phyloP scores from a whole-genome alignment of 2,113 vertebrate genomes.

The Prunella himalayana region DNA sequence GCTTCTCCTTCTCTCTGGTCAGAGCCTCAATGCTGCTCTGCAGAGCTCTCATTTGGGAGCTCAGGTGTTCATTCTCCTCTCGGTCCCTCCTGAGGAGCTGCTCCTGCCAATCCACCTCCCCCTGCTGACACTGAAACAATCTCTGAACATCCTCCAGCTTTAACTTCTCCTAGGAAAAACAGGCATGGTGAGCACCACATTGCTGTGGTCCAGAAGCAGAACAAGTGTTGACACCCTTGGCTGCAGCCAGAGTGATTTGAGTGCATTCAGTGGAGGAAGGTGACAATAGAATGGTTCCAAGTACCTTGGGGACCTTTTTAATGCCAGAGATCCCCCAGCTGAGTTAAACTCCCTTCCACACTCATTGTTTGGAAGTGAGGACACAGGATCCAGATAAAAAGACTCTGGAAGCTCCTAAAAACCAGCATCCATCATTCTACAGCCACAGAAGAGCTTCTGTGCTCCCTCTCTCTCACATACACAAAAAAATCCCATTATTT shows the following conservation, averaged over 20 bases:
- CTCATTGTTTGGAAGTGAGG: neutral
- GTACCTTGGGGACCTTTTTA: neutral
- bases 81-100: constrained; percentile 67
- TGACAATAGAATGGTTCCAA: neutral
- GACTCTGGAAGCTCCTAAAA: neutral
- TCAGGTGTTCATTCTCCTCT: constrained; percentile 50
- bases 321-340: neutral
- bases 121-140: constrained; percentile 64
- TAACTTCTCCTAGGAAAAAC: constrained; percentile 67
- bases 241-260: neutral
- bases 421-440: neutral
- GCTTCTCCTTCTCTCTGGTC: constrained; percentile 64
- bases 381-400: neutral
- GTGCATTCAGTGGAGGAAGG: neutral
- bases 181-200: neutral
- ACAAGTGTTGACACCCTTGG: neutral
- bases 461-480: neutral
- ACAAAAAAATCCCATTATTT: neutral
- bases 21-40: constrained; percentile 54
- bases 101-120: constrained; percentile 71
- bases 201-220: neutral
- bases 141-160: constrained; percentile 73
- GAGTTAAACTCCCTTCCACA: neutral
- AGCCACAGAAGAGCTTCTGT: neutral
- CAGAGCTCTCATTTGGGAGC: constrained; percentile 43